Evolutionary conservation across 1,140 invertebrate genomes (phyloP).

Genomic region (Drosophila saltans): DNA sequence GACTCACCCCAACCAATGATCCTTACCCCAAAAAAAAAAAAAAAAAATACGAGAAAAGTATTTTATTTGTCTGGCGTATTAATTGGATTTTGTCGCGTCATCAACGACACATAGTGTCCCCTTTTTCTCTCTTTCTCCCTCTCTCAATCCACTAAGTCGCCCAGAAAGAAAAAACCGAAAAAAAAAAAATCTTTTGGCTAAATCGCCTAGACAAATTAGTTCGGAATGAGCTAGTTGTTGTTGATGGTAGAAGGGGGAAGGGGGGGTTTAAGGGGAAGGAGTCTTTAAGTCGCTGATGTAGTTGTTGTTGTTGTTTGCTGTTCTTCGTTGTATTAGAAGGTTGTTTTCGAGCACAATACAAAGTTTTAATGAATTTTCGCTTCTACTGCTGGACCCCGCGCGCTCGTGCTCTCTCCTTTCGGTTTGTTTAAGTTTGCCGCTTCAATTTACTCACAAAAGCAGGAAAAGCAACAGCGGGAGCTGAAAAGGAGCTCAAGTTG

Average conservation of each 20-base stretch:
- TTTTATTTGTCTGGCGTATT: slow-evolving; percentile 81
- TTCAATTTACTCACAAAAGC: slow-evolving; percentile 45
- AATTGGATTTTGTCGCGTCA: slow-evolving; percentile 81
- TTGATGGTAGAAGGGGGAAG: slow-evolving; percentile 1
- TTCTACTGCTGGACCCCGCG: slow-evolving; percentile 55
- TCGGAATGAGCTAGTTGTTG: slow-evolving; percentile 60
- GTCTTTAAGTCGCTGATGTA: neutral
- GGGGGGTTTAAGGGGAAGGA: too few relatives aligned
- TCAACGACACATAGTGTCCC: slow-evolving; percentile 40
- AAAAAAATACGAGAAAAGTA: slow-evolving; percentile 10
- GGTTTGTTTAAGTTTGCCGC: slow-evolving; percentile 68
- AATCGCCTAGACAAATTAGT: slow-evolving; percentile 78
- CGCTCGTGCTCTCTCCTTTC: slow-evolving; percentile 11
- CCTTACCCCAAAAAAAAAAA: neutral
- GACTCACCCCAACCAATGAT: neutral
- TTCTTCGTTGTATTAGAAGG: slow-evolving; percentile 27
- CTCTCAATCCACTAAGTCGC: neutral
- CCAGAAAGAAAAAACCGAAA: neutral
- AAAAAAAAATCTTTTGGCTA: slow-evolving; percentile 57
- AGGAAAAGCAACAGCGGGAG: slow-evolving; percentile 18
- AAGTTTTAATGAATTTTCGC: slow-evolving; percentile 77
- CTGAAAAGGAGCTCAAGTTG: slow-evolving; percentile 42
- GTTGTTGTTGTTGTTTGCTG: slow-evolving; percentile 18
- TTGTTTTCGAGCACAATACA: slow-evolving; percentile 69
- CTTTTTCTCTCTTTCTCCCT: too few relatives aligned